Evolutionary conservation across 2,113 vertebrate genomes (phyloP), one percentile per base, ranked within the genome.

Genomic region (Corythoichthys haematopterus): DNA sequence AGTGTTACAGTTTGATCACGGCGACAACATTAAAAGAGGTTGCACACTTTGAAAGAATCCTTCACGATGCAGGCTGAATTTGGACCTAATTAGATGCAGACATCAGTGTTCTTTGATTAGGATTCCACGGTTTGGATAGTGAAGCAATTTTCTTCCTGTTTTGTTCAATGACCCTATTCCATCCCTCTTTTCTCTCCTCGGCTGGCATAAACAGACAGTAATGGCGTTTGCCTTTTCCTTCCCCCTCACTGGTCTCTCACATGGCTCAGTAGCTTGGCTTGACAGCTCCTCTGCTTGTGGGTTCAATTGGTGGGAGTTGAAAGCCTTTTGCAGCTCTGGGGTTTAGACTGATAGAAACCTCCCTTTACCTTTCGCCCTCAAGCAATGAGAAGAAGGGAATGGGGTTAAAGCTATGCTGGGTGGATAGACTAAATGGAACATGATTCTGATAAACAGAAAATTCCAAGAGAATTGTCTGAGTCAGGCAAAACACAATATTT

Each of bases 231-330:
- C 67, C 33, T 84, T 82, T 84, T 80, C 66, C 83, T 84, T 86
- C 80, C 82, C 81, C 80, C 74, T 89, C 81, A 82, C 77, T 82
- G 85, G 75, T 83, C 77, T 81, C 82, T 84, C 75, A 78, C 81
- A 80, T 85, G 78, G 83, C 77, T 84, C 82, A 82, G 77, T 82
- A 83, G 83, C 70, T 84, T 75, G 78, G 83, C 74, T 75, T 87
- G 86, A 87, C 81, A 84, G 87, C 82, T 87, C 75, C 4, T 56
- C 83, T 72, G 72, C 64, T 63, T 74, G 78, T 78, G 80, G 77
- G 84, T 87, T 90, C 80, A 84, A 81, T 81, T 86, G 79, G 72
- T 82, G 69, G 58, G 77, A 84, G 79, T 74, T 88, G 82, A 90
- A 91, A 91, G 82, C 80, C 83, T 90, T 83, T 78, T 68, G 68